Base-by-base conservation (phyloP, 2,888 invertebrate species). In the Agriopis leucophaearia region DNA sequence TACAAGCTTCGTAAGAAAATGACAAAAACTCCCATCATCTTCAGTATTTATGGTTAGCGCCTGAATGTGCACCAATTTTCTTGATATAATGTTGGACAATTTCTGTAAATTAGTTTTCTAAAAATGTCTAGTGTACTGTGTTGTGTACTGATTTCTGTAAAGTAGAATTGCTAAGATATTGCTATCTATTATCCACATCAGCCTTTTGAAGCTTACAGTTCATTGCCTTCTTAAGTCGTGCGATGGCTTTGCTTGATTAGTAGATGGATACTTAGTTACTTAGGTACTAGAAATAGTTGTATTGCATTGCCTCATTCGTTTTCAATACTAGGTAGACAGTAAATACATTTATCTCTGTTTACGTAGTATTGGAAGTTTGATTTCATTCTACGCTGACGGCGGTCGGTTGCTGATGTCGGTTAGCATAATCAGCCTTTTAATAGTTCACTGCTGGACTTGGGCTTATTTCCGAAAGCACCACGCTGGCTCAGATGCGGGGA, bases 11-110 rank as follows among this genome's bases (percentile, higher is more conserved):
- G 38, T 18, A 40, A 60, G 35, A 56, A 13, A 47, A 59, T 58
- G 9, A 54, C 44, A 15, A 16, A 54, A 59, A 48, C 54, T 40
- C 15, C 40, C 38, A 40, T 40, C 54, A 55, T n/a, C n/a, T n/a
- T 45, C 16, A 18, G 35, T 45, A 35, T 56, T 57, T 40, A 42
- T 57, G n/a, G 51, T 51, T 13, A 52, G 52, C 36, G 38, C 52
- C 38, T 8, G 15, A 42, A 42, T 55, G 12, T 42, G 1, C 35
- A 15, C 40, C 59, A 27, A n/a, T 60, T 60, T 15, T 27, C 27
- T 51, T 51, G 60, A 59, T 40, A 42, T 44, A 56, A 47, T 16
- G 12, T 38, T 40, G 12, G 38, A 42, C n/a, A 59, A 42, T 42
- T 59, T 40, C 50, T 42, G 12, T 18, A 18, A 36, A 58, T 58